phyloP scores from a whole-genome alignment of 1,140 invertebrate species.

The Globodera ellingtonae region DNA sequence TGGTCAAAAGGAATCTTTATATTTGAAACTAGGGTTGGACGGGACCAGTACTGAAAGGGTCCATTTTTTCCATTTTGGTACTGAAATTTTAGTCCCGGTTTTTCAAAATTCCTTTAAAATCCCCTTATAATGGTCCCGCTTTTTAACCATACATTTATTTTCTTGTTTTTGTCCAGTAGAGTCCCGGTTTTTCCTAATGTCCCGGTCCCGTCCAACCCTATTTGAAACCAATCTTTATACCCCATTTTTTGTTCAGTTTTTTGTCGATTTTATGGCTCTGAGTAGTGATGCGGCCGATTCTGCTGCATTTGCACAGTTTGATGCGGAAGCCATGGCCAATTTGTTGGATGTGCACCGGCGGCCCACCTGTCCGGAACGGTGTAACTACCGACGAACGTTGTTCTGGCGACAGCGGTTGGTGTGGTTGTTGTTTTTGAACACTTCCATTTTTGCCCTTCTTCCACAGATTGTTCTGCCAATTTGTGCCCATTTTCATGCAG shows the following conservation, averaged over 20 bases:
- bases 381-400: constrained; percentile 17
- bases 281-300: neutral
- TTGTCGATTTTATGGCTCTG: constrained; percentile 2
- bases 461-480: constrained; percentile 5
- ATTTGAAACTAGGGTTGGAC: too few relatives aligned
- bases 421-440: neutral
- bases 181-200: too few relatives aligned
- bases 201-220: too few relatives aligned
- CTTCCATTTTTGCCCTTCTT: neutral
- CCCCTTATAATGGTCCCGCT: too few relatives aligned
- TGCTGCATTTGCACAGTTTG: neutral
- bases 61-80: too few relatives aligned
- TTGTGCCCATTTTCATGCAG: neutral
- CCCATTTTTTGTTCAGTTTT: constrained; percentile 3
- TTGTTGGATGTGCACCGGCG: constrained; percentile 17
- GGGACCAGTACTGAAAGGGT: too few relatives aligned
- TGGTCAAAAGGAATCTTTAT: neutral
- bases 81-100: too few relatives aligned
- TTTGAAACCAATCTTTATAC: too few relatives aligned
- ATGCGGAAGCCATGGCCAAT: neutral
- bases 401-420: constrained; percentile 18
- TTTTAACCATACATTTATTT: too few relatives aligned
- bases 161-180: too few relatives aligned
- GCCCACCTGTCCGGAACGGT: constrained; percentile 13
- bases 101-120: too few relatives aligned